Percentiles rank a stretch among this genome's conserved stretches.
Conservation (phyloP, 2,797 vertebrate species). For the Threskiornis aethiopicus region DNA sequence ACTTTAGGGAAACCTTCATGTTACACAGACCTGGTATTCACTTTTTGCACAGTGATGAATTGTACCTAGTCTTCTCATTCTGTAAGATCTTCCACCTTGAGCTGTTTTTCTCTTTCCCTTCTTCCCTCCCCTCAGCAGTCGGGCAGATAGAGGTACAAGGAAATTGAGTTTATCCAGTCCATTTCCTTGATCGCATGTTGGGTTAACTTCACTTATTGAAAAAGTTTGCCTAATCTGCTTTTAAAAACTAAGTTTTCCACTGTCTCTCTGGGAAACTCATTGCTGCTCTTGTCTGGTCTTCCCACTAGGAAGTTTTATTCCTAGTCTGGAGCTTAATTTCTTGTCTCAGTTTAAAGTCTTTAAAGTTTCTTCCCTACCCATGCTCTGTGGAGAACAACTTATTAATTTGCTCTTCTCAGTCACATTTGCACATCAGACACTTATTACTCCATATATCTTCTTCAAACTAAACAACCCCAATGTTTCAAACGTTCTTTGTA, state of each 20-base stretch:
- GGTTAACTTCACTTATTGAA: not conserved
- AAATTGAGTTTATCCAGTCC: not conserved
- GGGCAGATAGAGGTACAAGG: not conserved
- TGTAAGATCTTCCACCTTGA: not conserved
- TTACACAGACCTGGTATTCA: not conserved
- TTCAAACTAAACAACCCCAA: not conserved
- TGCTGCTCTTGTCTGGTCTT: not conserved
- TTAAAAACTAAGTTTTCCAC: not conserved
- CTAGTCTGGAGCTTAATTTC: not conserved
- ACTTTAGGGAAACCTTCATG: not conserved
- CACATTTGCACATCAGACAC: not conserved
- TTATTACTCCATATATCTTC: not conserved
- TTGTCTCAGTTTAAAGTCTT: not conserved
- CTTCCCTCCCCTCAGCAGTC: not conserved
- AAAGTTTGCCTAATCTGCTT: not conserved
- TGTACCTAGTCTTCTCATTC: not conserved
- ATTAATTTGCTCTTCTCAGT: not conserved
- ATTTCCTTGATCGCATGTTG: not conserved
- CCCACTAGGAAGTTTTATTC: not conserved
- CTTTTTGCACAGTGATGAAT: not conserved
- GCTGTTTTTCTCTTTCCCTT: not conserved
- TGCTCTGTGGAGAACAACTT: not conserved
- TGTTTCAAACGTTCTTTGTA: not conserved
- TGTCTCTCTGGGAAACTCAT: not conserved
- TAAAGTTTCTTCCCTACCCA: not conserved